These are phyloP conservation scores for Pygathrix nemaeus DNA, from an alignment of 2,113 vertebrate species.

Conservation along the genomic window DNA sequence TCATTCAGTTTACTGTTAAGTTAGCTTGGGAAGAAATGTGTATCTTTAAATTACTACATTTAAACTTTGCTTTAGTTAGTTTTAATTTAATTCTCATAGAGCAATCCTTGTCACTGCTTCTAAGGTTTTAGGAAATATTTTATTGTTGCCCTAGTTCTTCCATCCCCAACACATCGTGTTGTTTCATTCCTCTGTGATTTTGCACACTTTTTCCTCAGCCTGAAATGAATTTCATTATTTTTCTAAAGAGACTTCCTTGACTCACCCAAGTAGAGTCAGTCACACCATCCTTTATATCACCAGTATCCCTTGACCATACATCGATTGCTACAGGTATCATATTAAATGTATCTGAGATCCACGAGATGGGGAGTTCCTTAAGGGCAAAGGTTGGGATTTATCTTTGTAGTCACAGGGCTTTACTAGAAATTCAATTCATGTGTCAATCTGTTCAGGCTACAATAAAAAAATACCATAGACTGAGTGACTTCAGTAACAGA, in stretches of 20 bases:
- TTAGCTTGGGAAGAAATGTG: neutral
- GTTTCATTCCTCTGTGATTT: neutral
- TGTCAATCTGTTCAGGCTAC: neutral
- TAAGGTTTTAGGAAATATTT: neutral
- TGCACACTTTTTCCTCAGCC: neutral
- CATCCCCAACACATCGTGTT: neutral
- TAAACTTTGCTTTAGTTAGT: neutral
- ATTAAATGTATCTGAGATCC: neutral
- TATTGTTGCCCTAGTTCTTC: neutral
- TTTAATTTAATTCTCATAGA: neutral
- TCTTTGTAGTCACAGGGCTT: neutral
- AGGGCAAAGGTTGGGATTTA: neutral
- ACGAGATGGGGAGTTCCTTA: neutral
- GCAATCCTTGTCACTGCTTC: neutral
- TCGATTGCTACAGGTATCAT: neutral
- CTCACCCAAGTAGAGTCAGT: neutral
- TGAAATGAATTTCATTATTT: neutral
- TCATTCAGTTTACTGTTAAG: neutral
- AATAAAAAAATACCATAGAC: neutral
- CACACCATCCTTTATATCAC: neutral
- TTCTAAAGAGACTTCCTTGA: neutral
- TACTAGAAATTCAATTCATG: neutral
- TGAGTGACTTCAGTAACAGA: neutral
- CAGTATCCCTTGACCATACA: neutral
- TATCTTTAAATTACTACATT: neutral